phyloP scores from a whole-genome alignment of 2,888 invertebrate species.

The Synanthedon tipuliformis region DNA sequence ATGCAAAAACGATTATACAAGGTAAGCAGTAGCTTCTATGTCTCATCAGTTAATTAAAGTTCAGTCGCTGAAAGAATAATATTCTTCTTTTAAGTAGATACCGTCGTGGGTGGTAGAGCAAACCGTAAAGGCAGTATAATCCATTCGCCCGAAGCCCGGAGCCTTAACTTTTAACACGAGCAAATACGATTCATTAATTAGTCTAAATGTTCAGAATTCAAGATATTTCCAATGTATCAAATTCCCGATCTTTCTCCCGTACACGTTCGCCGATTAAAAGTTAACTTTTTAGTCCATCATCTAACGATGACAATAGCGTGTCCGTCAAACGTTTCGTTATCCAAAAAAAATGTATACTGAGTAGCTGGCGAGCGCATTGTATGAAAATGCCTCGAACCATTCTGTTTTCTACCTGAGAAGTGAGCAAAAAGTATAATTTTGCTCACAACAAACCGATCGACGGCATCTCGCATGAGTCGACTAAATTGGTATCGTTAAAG shows the following conservation, averaged over 20 bases:
- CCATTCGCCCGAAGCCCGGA: too few species aligned
- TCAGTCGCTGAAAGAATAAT: too few species aligned
- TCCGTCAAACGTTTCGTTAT: constrained; percentile 55
- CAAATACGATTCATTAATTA: neutral
- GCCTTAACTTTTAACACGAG: too few species aligned
- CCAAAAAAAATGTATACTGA: constrained; percentile 53
- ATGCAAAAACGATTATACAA: constrained; percentile 95
- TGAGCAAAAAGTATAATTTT: constrained; percentile 57
- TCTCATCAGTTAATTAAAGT: too few species aligned
- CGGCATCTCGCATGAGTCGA: constrained; percentile 35
- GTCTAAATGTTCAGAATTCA: neutral
- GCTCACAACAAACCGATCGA: constrained; percentile 49
- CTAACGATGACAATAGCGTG: constrained; percentile 65
- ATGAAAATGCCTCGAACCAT: constrained; percentile 58
- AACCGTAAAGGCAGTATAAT: too few species aligned
- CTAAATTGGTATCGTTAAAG: constrained; percentile 60
- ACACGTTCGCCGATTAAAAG: constrained; percentile 52
- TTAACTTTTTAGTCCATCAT: constrained; percentile 58
- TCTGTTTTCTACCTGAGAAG: constrained; percentile 58
- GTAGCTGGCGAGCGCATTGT: constrained; percentile 65
- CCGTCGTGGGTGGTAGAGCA: too few species aligned
- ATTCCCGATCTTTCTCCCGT: constrained; percentile 30
- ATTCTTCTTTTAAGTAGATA: too few species aligned
- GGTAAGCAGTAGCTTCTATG: constrained; percentile 71
- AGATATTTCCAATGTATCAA: neutral